Evolutionary conservation across 1,140 invertebrate species (phyloP).

Genomic region (Neodiprion pinetum): DNA sequence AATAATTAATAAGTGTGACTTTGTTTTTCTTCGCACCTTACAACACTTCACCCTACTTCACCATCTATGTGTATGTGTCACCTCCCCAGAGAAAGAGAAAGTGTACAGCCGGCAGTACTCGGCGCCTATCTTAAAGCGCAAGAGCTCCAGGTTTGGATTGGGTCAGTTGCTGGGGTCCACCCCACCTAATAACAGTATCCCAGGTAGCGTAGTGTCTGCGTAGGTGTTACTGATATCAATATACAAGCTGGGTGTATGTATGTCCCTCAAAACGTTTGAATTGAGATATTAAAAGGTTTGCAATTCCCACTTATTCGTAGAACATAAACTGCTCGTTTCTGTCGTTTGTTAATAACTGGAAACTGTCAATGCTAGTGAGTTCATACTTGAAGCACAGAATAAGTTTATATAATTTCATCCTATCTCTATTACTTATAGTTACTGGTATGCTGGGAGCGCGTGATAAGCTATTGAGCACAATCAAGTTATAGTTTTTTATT

Average conservation of each 20-base stretch:
- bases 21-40: constrained; percentile 1
- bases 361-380: neutral
- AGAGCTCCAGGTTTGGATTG: constrained; percentile 89
- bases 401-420: no score
- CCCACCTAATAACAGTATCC: constrained; percentile 67
- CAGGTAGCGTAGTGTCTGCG: constrained; percentile 66
- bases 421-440: no score
- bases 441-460: no score
- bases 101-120: constrained; percentile 88
- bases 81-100: constrained; percentile 82
- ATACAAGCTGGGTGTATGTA: constrained; percentile 7
- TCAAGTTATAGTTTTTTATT: no score
- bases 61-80: constrained; percentile 13
- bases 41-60: constrained; percentile 4
- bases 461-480: no score
- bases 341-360: no score
- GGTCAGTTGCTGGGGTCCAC: constrained; percentile 81
- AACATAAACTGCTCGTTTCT: no score
- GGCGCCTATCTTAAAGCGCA: constrained; percentile 87
- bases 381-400: no score
- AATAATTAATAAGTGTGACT: neutral
- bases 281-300: neutral
- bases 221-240: constrained; percentile 31
- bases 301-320: neutral
- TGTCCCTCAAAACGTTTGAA: neutral